Base-by-base conservation (phyloP, 2,113 vertebrate genomes). In the Gobiocypris rarus region DNA sequence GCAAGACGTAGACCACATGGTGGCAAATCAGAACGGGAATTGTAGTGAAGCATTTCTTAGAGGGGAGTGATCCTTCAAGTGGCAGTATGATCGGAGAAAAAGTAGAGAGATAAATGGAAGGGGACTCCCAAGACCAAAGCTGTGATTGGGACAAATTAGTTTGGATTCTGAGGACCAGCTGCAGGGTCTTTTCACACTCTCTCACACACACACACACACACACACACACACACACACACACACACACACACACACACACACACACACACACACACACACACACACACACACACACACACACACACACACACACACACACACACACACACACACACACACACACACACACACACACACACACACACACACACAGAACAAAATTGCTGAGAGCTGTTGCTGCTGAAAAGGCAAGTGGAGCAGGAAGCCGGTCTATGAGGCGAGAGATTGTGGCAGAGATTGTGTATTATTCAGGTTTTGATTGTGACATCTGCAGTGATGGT, bases 401-500 rank as follows among this genome's bases (percentile, higher is more conserved):
- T 82, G 63, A 75, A 75, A 69, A 78, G 48, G 56, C 88, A 86
- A 86, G 85, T 89, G 90, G 78, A 79, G 86, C 87, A 89, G 91
- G 89, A 93, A 92, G 89, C 90, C 82, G 86, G 88, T 87, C 85
- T 92, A 26, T 85, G 41, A 77, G 70, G 50, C 31, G 74, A 22
- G 69, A 76, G 83, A 78, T 76, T 67, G 48, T 71, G 82, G 90
- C 86, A 88, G 89, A 89, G 91, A 90, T 93, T 93, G 93, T 92
- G 89, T 65, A 34, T 91, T 89, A 91, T 92, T 93, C 90, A 92
- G 89, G 86, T 91, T 90, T 91, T 89, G 88, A 93, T 93, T 93
- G 90, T 83, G 92, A 91, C 93, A 94, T 93, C 93, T 95, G 93
- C 91, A 89, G 92, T 28, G 74, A 83, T 84, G 89, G 89, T 86